Evolutionary conservation across 2,888 invertebrate genomes (phyloP), one percentile per base, ranked within the genome.

Genomic region (Polyommatus iphigenia): DNA sequence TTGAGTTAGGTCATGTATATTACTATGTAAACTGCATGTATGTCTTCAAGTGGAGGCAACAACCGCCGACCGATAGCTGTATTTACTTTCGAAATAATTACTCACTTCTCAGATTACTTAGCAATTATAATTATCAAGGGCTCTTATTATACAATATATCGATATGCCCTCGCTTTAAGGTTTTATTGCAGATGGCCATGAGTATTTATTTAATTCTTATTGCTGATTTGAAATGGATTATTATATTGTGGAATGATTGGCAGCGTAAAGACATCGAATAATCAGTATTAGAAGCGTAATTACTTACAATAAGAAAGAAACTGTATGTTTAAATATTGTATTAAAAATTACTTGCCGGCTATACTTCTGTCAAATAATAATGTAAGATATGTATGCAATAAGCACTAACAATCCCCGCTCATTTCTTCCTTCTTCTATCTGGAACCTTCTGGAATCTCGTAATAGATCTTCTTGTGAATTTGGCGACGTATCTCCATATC

Each of bases 71-170:
- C 29, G 73, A 73, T 73, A 73, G 73, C 24, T n/a, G 46, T n/a
- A 13, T 41, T 73, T 73, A 46, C 15, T 41, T 73, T 73, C 46
- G 24, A 73, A 73, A 73, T 73, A 73, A 73, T 73, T 50, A 73
- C 73, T 73, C 46, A 36, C 41, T 20, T 41, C 36, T 73, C 50
- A 46, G 73, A 73, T 73, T 73, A 73, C 73, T 50, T 73, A 41
- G 41, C 73, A 50, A 73, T 73, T 73, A 73, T 73, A 50, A 50
- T 24, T 72, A 72, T 73, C 73, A 73, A 73, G 73, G 73, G 73
- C 24, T 46, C 24, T 73, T 50, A 50, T 24, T 73, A 50, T 73
- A 73, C 73, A n/a, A n/a, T n/a, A 73, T 73, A 73, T 41, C 50
- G 41, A 15, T 72, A 36, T 50, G 73, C 13, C 50, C 50, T 50